phyloP scores from a whole-genome alignment of 2,888 invertebrate genomes.

The Pimpla rufipes region DNA sequence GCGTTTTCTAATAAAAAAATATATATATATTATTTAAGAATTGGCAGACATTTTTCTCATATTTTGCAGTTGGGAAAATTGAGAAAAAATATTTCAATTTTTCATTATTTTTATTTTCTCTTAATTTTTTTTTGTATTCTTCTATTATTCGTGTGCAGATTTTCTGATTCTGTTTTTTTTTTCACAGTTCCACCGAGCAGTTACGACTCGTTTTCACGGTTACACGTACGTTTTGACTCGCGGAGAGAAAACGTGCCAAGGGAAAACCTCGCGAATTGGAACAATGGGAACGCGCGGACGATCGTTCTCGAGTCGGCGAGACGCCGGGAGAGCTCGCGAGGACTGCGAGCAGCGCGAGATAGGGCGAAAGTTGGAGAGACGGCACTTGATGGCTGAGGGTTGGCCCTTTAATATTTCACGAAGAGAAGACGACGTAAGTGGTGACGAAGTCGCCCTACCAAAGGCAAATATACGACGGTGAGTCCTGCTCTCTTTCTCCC shows the following conservation, averaged over 20 bases:
- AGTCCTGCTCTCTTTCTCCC: constrained; percentile 26
- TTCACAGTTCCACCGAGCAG: too few species aligned
- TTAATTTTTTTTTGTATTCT: not conserved
- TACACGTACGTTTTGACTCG: constrained; percentile 4
- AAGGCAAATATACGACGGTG: constrained; percentile 52
- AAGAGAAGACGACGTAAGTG: constrained; percentile 58
- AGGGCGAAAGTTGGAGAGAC: constrained; percentile 48
- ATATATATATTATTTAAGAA: too few species aligned
- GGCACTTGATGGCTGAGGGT: constrained; percentile 52
- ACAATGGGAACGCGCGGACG: constrained; percentile 52
- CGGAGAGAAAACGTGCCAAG: constrained; percentile 1
- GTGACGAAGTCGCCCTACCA: constrained; percentile 64
- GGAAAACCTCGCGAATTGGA: constrained; percentile 53
- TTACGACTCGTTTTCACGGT: constrained; percentile 26
- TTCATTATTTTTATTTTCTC: too few species aligned
- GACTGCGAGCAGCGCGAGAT: constrained; percentile 41
- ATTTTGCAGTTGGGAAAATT: too few species aligned
- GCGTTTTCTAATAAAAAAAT: too few species aligned
- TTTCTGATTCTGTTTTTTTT: not conserved
- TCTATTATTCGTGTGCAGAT: not conserved
- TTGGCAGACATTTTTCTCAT: too few species aligned
- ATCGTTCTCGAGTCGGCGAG: constrained; percentile 30
- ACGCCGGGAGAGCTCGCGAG: constrained; percentile 4
- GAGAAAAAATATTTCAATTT: too few species aligned
- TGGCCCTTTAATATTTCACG: constrained; percentile 43